Evolutionary conservation across 2,888 invertebrate species (phyloP), one percentile per base, ranked within the genome.

Genomic region (Julus scandinavius): DNA sequence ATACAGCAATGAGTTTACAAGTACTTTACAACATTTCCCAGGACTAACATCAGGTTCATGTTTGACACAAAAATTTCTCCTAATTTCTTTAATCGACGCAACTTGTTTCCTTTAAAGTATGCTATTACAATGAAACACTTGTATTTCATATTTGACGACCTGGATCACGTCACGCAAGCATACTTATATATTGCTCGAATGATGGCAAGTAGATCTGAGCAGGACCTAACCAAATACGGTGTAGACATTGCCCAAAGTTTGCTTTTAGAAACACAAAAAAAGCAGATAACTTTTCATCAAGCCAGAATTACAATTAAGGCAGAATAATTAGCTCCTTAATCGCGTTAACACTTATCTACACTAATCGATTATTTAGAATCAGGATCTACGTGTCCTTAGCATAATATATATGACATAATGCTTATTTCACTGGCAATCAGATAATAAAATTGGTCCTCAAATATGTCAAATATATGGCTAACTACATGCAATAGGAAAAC

Each of bases 391-490:
- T 29, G 72, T 72, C 72, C 72, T 29, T 29, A 29, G 72, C 29
- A 29, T 29, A 72, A 1, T 29, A 72, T 29, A 29, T 63, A 20
- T 11, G 72, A 72, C 29, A n/a, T 72, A 29, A 72, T 72, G 72
- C 72, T 72, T 72, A 63, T 72, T 72, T 72, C 29, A 72, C 72
- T 72, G 72, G 72, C 29, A 72, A 72, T 72, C 11, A 9, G 11
- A 72, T 72, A 72, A 72, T 29, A 72, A 72, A 72, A 72, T 72
- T 72, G 72, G 72, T 72, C 72, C 72, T 72, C 72, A 72, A 72
- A 72, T 72, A 54, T 54, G 54, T 54, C 54, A 54, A 54, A 29
- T 29, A 29, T 54, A 72, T 72, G 29, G 72, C 72, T 72, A 72
- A 72, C 72, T 72, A 72, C 29, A 72, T 72, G 29, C 72, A 72